A percentile compares a stretch with the other conserved stretches of the same genome.
These are phyloP conservation scores for Phyllostomus discolor DNA, from an alignment of 2,113 vertebrate species.

Conservation along the genomic window DNA sequence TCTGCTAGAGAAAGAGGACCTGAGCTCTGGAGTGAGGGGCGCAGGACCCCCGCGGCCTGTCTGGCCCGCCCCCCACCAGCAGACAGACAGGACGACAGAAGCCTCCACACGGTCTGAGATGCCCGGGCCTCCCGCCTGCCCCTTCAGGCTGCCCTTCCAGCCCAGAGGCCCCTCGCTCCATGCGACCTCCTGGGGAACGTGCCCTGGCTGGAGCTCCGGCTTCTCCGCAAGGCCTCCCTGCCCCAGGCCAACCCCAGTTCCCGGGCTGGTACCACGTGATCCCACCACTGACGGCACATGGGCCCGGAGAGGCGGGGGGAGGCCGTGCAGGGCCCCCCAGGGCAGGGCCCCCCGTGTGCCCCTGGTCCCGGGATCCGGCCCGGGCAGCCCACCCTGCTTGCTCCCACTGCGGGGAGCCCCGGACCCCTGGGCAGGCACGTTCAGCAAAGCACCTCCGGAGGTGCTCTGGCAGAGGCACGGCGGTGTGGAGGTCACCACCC, in stretches of 20 bases:
- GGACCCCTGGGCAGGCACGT: not conserved
- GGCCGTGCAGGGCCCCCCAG: fast-evolving
- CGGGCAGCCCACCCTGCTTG: fast-evolving
- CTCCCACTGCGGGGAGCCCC: fast-evolving
- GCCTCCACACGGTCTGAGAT: fast-evolving
- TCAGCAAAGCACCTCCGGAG: not conserved
- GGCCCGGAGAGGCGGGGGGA: fast-evolving
- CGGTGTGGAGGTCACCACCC: not conserved
- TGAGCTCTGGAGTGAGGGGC: fast-evolving
- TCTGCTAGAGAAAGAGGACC: not conserved
- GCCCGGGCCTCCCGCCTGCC: fast-evolving
- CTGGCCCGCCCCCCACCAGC: fast-evolving
- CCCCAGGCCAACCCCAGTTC: not conserved
- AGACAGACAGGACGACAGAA: not conserved
- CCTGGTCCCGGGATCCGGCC: fast-evolving
- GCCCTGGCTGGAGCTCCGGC: not conserved
- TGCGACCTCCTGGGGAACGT: not conserved
- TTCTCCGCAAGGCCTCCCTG: not conserved
- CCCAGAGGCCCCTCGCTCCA: not conserved
- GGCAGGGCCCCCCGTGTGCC: fast-evolving
- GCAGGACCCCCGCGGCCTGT: fast-evolving
- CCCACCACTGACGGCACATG: fast-evolving
- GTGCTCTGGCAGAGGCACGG: too few species aligned
- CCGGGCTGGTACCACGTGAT: not conserved
- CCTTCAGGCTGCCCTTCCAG: fast-evolving